phyloP scores from a whole-genome alignment of 2,113 vertebrate genomes.

The Tyto alba region DNA sequence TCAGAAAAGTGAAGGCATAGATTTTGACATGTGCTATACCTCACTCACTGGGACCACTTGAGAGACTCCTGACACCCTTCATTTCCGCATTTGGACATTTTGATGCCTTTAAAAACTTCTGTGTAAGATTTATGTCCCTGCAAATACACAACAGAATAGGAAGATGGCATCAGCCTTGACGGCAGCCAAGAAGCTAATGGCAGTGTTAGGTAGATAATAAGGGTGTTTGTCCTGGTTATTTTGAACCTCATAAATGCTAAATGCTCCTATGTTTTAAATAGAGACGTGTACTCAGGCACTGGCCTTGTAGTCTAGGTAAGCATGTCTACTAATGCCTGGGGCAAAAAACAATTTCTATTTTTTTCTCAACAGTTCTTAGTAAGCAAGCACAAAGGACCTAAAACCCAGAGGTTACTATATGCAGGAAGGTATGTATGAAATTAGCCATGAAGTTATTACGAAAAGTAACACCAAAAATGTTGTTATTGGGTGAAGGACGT shows the following conservation, averaged over 20 bases:
- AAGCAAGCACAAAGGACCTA: accelerated
- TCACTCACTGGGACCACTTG: background rate
- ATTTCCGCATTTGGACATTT: background rate
- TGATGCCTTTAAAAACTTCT: background rate
- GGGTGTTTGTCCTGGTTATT: background rate
- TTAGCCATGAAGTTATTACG: background rate
- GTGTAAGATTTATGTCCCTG: background rate
- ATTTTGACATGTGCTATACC: background rate
- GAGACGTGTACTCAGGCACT: background rate
- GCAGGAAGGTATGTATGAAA: background rate
- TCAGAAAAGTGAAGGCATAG: background rate
- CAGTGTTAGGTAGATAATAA: background rate
- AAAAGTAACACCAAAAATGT: background rate
- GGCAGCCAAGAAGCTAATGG: background rate
- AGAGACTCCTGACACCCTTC: background rate
- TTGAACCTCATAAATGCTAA: background rate
- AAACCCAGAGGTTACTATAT: background rate
- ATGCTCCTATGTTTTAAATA: background rate
- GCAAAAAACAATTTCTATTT: background rate
- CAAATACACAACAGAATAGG: background rate
- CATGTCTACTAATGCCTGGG: background rate
- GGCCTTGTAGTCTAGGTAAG: background rate
- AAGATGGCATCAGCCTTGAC: background rate
- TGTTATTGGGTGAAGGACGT: background rate
- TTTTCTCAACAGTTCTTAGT: background rate